Evolutionary conservation across 2,888 invertebrate genomes (phyloP).

Genomic region (Bombyx huttoni): DNA sequence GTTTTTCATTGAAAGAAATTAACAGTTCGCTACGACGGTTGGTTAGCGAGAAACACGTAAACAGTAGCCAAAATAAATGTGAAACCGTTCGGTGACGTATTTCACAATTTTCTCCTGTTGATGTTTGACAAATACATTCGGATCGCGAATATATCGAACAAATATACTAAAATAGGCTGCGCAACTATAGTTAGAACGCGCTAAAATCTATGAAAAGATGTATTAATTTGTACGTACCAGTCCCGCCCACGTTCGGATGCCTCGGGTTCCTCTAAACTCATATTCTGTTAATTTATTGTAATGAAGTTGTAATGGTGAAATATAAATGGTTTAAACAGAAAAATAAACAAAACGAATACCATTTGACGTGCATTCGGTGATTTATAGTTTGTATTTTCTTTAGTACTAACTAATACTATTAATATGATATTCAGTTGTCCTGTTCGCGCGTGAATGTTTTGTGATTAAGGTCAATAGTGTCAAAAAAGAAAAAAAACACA

Average conservation of each 20-base stretch:
- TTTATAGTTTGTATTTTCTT: background rate
- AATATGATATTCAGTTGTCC: too few species aligned
- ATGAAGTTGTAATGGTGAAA: conserved; percentile 3
- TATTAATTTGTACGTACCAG: background rate
- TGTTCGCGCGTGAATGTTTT: too few species aligned
- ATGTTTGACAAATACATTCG: conserved; percentile 26
- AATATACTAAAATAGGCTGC: conserved; percentile 6
- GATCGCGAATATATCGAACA: conserved; percentile 9
- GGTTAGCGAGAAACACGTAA: conserved; percentile 49
- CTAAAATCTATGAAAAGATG: conserved; percentile 3
- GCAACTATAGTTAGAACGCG: conserved; percentile 1
- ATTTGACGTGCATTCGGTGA: background rate
- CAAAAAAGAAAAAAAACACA: background rate
- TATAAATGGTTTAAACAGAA: conserved; percentile 5
- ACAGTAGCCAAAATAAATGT: conserved; percentile 63
- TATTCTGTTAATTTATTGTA: conserved; percentile 1
- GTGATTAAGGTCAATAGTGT: too few species aligned
- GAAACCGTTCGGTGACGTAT: conserved; percentile 42
- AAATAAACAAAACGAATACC: conserved; percentile 4
- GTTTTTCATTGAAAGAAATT: conserved; percentile 26
- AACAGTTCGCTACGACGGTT: conserved; percentile 13
- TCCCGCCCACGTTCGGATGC: conserved; percentile 1
- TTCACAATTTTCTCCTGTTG: conserved; percentile 37
- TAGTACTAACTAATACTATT: too few species aligned
- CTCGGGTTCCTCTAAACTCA: background rate